Evolutionary conservation across 2,888 invertebrate genomes (phyloP).

Genomic region (Eupithecia vulgata): DNA sequence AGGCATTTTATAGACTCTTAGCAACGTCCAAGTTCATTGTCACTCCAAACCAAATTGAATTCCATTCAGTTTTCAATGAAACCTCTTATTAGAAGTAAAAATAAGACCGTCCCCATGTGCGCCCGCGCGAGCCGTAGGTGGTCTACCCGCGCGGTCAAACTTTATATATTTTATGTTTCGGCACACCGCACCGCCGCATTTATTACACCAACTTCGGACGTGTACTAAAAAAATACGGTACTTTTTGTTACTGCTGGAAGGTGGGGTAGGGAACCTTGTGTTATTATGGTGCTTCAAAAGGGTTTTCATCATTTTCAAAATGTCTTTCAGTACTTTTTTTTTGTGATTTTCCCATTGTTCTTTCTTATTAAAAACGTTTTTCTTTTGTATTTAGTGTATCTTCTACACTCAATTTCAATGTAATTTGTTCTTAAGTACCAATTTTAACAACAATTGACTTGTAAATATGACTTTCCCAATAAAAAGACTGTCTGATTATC

Average conservation of each 20-base stretch:
- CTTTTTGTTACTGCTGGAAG: conserved; percentile 40
- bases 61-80: neutral
- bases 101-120: conserved; percentile 56
- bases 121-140: conserved; percentile 61
- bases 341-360: neutral
- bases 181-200: conserved; percentile 68
- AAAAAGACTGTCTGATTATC: too few species aligned
- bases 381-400: neutral
- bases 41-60: neutral
- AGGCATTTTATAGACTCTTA: neutral
- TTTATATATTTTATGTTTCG: conserved; percentile 80
- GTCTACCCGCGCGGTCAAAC: conserved; percentile 76
- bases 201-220: conserved; percentile 65
- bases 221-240: conserved; percentile 46
- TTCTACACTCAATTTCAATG: too few species aligned
- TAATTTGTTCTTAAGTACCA: too few species aligned
- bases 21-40: neutral
- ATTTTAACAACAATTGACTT: too few species aligned
- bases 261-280: conserved; percentile 32
- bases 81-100: conserved; percentile 6
- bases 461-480: too few species aligned
- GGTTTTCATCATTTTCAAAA: neutral
- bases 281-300: neutral
- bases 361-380: neutral
- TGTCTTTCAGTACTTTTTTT: neutral